Conservation (phyloP, 2,113 vertebrate species). For the Hippolais icterina region DNA sequence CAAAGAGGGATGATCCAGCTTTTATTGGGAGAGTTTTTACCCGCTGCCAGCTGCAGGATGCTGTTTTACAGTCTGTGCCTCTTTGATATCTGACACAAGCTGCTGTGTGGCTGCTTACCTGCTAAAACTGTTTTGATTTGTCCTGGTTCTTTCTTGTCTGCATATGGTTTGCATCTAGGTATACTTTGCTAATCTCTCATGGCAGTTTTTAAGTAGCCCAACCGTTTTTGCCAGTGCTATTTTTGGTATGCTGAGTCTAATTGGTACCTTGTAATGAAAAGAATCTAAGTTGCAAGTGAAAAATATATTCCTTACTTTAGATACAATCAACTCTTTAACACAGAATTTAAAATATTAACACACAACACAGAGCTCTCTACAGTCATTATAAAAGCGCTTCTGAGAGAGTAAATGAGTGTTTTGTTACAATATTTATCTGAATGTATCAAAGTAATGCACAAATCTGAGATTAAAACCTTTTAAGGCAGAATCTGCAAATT, state of each 20-base stretch:
- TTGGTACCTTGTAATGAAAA: neutral
- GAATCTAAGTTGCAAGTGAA: neutral
- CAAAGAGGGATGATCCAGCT: neutral
- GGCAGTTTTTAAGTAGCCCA: slow-evolving; percentile 8
- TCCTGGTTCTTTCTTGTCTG: slow-evolving; percentile 23
- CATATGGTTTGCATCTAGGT: slow-evolving; percentile 7
- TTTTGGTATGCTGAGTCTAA: neutral
- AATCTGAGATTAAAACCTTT: neutral
- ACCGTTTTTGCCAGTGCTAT: neutral
- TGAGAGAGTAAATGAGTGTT: neutral
- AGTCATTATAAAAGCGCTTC: neutral
- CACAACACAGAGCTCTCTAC: neutral
- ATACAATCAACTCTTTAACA: neutral
- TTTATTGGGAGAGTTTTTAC: slow-evolving; percentile 54
- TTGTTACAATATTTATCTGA: neutral
- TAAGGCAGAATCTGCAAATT: neutral
- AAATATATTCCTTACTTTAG: neutral
- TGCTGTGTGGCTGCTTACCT: slow-evolving; percentile 47
- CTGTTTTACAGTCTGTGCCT: slow-evolving; percentile 45
- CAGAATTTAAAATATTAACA: neutral
- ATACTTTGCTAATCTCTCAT: neutral
- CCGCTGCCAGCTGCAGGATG: slow-evolving; percentile 12
- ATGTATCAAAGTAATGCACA: neutral
- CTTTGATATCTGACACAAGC: slow-evolving; percentile 65
- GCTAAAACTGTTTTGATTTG: slow-evolving; percentile 24